Percentiles rank a stretch among this genome's conserved stretches.
phyloP scores from a whole-genome alignment of 1,140 invertebrate genomes.

The Drosophila lacteicornis region DNA sequence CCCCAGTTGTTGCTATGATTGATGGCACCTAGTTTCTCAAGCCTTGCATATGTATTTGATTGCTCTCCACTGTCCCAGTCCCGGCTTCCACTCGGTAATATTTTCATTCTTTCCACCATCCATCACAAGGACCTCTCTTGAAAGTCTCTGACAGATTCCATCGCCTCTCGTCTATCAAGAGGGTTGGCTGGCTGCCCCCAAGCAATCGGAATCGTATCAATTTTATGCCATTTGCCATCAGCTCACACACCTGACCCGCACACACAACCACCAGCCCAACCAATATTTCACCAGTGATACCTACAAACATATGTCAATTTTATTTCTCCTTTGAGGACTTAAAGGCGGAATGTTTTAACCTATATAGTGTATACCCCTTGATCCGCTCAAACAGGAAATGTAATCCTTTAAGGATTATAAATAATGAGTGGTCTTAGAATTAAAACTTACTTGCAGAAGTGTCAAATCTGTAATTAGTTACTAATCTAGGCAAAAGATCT shows the following conservation, averaged over 20 bases:
- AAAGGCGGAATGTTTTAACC: neutral
- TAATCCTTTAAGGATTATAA: neutral
- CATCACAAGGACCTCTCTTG: conserved; percentile 11
- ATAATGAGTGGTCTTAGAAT: neutral
- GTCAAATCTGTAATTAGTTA: no score
- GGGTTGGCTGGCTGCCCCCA: conserved; percentile 7
- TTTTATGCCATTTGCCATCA: conserved; percentile 19
- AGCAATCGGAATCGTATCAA: conserved; percentile 21
- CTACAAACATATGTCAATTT: conserved; percentile 9
- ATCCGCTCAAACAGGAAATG: neutral
- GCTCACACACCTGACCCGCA: conserved; percentile 13
- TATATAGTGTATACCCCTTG: neutral
- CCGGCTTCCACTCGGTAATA: neutral
- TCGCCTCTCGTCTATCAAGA: conserved; percentile 15
- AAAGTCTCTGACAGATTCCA: conserved; percentile 13
- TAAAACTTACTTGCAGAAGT: no score
- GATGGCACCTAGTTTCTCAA: conserved; percentile 3
- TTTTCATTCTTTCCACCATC: conserved; percentile 17
- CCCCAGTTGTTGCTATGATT: conserved; percentile 6
- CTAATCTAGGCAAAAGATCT: no score
- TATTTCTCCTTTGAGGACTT: conserved; percentile 4
- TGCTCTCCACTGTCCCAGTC: neutral
- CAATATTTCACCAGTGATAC: conserved; percentile 3
- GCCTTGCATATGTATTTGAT: conserved; percentile 13
- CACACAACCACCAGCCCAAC: neutral